Conservation (phyloP, 2,888 invertebrate genomes). For the Watsonalla cultraria region DNA sequence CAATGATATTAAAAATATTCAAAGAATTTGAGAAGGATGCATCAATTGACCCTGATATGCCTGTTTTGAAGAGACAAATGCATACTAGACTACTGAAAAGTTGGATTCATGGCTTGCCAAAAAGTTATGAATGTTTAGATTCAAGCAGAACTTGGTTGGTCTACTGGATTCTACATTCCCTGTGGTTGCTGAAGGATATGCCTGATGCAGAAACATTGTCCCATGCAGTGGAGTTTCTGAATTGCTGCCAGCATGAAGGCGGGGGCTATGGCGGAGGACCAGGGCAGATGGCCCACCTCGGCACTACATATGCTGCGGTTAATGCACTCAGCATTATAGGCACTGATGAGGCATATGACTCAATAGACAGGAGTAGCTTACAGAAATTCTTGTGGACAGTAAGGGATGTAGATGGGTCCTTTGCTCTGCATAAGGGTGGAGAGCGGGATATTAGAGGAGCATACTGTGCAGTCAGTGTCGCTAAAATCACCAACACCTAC, state of each 20-base stretch:
- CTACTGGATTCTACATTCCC: constrained; percentile 97
- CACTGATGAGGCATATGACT: constrained; percentile 89
- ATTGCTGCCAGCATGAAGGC: constrained; percentile 84
- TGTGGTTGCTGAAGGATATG: constrained; percentile 82
- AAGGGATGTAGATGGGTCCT: constrained; percentile 91
- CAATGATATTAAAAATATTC: constrained; percentile 51
- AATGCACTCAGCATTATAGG: constrained; percentile 95
- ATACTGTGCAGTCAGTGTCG: constrained; percentile 97
- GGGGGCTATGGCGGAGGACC: constrained; percentile 98
- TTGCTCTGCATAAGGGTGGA: constrained; percentile 93
- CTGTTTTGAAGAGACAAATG: constrained; percentile 80
- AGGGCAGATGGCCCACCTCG: constrained; percentile 94
- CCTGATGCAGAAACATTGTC: constrained; percentile 62
- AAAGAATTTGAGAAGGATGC: constrained; percentile 64
- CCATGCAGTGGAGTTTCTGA: constrained; percentile 55
- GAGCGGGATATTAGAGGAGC: constrained; percentile 96
- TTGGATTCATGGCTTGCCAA: constrained; percentile 83
- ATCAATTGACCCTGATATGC: constrained; percentile 71
- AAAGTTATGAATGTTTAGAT: constrained; percentile 90
- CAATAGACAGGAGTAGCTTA: constrained; percentile 89
- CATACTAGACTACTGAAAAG: constrained; percentile 83
- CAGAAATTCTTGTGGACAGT: constrained; percentile 88
- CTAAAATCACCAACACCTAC: constrained; percentile 89
- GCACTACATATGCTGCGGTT: constrained; percentile 98
- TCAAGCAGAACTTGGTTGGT: constrained; percentile 97